Base-by-base conservation (phyloP, 2,888 invertebrate species). In the Dione vanillae region DNA sequence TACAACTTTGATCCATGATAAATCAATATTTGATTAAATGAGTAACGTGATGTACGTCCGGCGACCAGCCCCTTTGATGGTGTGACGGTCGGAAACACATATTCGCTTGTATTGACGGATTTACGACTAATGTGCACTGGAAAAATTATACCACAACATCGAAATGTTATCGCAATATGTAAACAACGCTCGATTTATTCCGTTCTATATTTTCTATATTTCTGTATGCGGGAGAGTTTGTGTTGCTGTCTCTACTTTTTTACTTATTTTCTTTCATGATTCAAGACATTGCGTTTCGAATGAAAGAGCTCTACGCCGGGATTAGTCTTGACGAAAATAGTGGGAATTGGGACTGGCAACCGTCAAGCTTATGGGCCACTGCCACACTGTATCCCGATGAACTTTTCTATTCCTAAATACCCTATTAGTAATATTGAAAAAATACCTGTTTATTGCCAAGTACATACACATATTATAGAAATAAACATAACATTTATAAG, bases 51-150 rank as follows among this genome's bases (percentile, higher is more conserved):
- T 20, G 70, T 52, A 66, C 74, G 64, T 74, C 70, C 74, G 74
- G 72, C 64, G 73, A 70, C 70, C 74, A 74, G 58, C 41, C 19
- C 9, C 79, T 80, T 80, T 80, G 80, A 80, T 79, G 77, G 69
- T 69, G 67, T 78, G 78, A 77, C 78, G 75, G 70, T 71, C 62
- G 78, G 78, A 78, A 78, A 73, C 78, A 69, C 71, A 76, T 72
- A 72, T 75, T 77, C 75, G 68, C 69, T 71, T 79, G 77, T 79
- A 80, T 80, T 78, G 80, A 80, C 80, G 77, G 80, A 77, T 80
- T 80, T 78, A 80, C 78, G 79, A 76, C 70, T 59, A 49, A 49
- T 70, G 74, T 61, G 61, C 45, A 61, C 43, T 61, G 61, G 61
- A 76, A 76, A 78, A 77, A 77, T 75, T 76, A 68, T 67, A 62